These are phyloP conservation scores for Oscheius sp. DNA, from an alignment of 1,140 invertebrate species.

Conservation along the genomic window DNA sequence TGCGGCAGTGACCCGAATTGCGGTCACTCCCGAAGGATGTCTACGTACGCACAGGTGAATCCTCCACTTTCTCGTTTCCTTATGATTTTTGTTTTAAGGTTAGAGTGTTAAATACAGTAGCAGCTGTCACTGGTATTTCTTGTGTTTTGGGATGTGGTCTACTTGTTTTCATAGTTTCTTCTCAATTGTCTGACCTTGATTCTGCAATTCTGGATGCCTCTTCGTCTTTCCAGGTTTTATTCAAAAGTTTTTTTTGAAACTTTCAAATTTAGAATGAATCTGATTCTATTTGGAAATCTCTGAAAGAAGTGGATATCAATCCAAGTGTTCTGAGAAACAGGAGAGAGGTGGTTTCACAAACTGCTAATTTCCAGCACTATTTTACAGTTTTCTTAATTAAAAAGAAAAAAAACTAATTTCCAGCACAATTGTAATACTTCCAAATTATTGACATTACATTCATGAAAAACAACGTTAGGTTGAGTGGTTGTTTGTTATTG, in stretches of 20 bases:
- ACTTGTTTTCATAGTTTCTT: background rate
- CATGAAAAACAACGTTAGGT: too few relatives aligned
- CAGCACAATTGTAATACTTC: too few relatives aligned
- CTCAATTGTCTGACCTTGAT: background rate
- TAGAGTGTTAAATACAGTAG: background rate
- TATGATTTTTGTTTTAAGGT: background rate
- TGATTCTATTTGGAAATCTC: background rate
- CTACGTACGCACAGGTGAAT: background rate
- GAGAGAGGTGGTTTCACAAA: background rate
- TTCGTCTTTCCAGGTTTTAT: background rate
- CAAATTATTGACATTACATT: too few relatives aligned
- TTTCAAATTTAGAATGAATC: background rate
- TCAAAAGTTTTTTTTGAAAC: background rate
- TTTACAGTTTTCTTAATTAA: too few relatives aligned
- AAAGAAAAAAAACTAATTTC: too few relatives aligned
- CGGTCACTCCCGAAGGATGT: background rate
- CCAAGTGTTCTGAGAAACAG: background rate
- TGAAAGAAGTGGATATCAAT: background rate
- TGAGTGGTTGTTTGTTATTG: too few relatives aligned
- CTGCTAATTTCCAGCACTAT: too few relatives aligned
- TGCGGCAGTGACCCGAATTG: background rate
- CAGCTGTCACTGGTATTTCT: background rate
- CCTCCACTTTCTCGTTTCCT: background rate
- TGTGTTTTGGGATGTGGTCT: background rate
- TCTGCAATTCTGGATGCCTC: background rate